Evolutionary conservation across 1,140 invertebrate genomes (phyloP).

Genomic region (Apocrypta bakeri): DNA sequence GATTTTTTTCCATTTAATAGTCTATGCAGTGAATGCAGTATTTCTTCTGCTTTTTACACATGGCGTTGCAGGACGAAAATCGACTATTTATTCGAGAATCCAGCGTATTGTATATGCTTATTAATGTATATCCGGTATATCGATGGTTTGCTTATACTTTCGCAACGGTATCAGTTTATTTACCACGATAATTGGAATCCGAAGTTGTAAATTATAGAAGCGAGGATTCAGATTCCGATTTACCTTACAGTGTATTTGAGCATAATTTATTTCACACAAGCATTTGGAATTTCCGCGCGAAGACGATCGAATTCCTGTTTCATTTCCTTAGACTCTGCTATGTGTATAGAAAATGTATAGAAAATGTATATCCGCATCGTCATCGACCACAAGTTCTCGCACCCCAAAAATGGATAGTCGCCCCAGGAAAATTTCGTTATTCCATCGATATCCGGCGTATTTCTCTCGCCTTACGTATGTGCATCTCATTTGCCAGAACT

Average conservation of each 20-base stretch:
- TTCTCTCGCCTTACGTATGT: not conserved
- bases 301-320: not conserved
- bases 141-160: not conserved
- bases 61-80: too few relatives aligned
- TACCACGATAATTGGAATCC: not conserved
- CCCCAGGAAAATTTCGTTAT: not conserved
- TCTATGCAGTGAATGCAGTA: too few relatives aligned
- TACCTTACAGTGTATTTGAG: not conserved
- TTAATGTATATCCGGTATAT: not conserved
- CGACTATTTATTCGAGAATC: too few relatives aligned
- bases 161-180: not conserved
- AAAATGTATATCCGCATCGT: not conserved
- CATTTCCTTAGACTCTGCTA: not conserved
- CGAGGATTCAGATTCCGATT: not conserved
- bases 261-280: not conserved
- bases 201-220: not conserved
- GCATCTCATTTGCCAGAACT: slow-evolving; percentile 4
- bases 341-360: not conserved
- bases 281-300: not conserved
- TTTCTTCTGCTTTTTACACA: too few relatives aligned
- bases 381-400: not conserved
- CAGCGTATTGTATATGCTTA: too few relatives aligned
- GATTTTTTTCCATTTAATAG: too few relatives aligned
- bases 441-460: not conserved
- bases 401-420: not conserved